These are phyloP conservation scores for Argyrosomus regius DNA, from an alignment of 2,797 vertebrate species.

Conservation along the genomic window DNA sequence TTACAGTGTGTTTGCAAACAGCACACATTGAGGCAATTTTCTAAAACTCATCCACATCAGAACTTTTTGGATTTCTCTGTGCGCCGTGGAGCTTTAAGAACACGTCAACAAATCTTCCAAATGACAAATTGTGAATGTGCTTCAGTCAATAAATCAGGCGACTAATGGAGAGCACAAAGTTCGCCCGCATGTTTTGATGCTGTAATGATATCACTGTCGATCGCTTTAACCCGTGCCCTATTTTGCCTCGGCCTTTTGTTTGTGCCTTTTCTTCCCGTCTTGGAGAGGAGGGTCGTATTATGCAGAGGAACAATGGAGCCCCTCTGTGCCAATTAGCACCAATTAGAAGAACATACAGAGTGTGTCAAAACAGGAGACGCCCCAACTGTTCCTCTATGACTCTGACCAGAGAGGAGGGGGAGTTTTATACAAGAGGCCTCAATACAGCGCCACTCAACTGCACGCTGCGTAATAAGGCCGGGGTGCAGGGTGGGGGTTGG, in stretches of 20 bases:
- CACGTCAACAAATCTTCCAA: slow-evolving; percentile 3
- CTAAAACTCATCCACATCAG: not conserved
- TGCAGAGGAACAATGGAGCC: slow-evolving; percentile 82
- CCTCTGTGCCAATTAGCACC: slow-evolving; percentile 85
- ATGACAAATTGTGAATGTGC: slow-evolving; percentile 5
- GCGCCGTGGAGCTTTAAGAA: not conserved
- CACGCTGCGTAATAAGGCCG: slow-evolving; percentile 58
- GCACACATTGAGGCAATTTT: not conserved
- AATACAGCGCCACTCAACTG: slow-evolving; percentile 65
- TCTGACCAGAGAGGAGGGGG: slow-evolving; percentile 71
- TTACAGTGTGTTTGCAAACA: not conserved
- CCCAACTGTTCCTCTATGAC: slow-evolving; percentile 74
- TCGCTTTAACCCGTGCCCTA: slow-evolving; percentile 75
- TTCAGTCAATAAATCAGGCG: slow-evolving; percentile 3
- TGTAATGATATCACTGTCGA: slow-evolving; percentile 76
- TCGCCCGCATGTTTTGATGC: slow-evolving; percentile 38
- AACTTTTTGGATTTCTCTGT: not conserved
- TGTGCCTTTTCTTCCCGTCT: slow-evolving; percentile 69
- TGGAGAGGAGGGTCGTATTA: slow-evolving; percentile 75
- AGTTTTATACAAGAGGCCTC: slow-evolving; percentile 73
- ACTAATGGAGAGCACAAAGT: slow-evolving; percentile 22
- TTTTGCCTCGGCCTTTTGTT: slow-evolving; percentile 76
- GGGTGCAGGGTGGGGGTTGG: not conserved
- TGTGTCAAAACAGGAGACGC: slow-evolving; percentile 85
- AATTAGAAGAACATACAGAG: slow-evolving; percentile 87